These are phyloP conservation scores for Odontamblyopus rebecca DNA, from an alignment of 2,797 vertebrate species.

Conservation along the genomic window DNA sequence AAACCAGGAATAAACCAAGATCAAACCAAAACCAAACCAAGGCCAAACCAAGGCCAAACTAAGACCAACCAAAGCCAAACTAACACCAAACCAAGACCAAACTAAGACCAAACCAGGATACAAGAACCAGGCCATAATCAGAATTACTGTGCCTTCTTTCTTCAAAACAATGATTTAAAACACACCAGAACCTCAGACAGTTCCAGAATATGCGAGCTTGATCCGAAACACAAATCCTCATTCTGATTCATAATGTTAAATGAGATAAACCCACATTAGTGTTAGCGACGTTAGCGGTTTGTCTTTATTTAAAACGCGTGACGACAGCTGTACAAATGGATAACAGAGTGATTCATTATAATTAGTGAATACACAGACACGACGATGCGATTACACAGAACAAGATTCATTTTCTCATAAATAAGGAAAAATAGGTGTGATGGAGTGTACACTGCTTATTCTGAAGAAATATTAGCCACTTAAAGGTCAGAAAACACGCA, in stretches of 20 bases:
- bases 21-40: too few species aligned
- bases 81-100: too few species aligned
- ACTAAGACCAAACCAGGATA: too few species aligned
- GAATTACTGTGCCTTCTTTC: background rate
- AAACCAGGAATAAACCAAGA: too few species aligned
- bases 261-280: slow-evolving; percentile 2
- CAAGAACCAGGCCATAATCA: background rate
- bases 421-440: background rate
- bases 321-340: slow-evolving; percentile 1
- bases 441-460: too few species aligned
- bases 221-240: background rate
- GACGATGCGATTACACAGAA: background rate
- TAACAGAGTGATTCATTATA: slow-evolving; percentile 3
- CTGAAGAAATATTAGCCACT: too few species aligned
- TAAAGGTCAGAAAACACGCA: too few species aligned
- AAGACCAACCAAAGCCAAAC: too few species aligned
- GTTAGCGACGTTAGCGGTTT: background rate
- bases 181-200: background rate
- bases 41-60: too few species aligned
- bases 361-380: background rate
- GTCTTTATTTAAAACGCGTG: slow-evolving; percentile 3
- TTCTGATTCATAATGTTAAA: background rate
- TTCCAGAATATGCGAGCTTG: too few species aligned
- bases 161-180: background rate
- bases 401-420: background rate